Evolutionary conservation across 2,113 vertebrate species (phyloP), one percentile per base, ranked within the genome.

Genomic region (Pampusana beccarii): DNA sequence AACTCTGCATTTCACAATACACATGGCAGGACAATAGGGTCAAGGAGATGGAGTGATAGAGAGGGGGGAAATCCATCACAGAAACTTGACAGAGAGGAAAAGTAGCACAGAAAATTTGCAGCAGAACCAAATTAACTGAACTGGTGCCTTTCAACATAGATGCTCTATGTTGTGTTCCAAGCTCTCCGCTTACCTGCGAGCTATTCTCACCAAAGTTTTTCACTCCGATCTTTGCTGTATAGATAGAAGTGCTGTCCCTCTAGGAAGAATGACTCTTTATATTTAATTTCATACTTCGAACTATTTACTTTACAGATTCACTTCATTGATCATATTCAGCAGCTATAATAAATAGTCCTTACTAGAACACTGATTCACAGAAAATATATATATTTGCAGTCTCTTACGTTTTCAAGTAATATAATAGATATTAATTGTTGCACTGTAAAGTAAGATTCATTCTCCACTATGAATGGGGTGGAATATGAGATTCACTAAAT

Each of bases 391-490:
- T 51, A 25, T 38, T 18, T 79, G 19, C 31, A 75, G 36, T 54
- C 56, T 93, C 74, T 70, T 74, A 78, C 29, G 57, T 92, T 96
- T 93, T 93, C 73, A 75, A 94, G 77, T 81, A 92, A 91, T 84
- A 50, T 31, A 81, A 92, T 96, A 28, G 11, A 93, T 95, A 95
- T 94, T 93, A 94, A 93, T 96, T 92, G 40, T 91, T 95, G 44
- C 42, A 54, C n/a, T 74, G 40, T 62, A 90, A 94, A 93, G 34
- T 64, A 83, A 86, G 77, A 88, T 74, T 93, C 69, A 86, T 95
- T 94, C 34, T 69, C 91, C 58, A 46, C 15, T 81, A 10, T 70
- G 70, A 96, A 92, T 75, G 65, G 46, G 66, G 48, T 56, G 26
- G 80, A 83, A 89, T 79, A 88, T 80, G 65, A 81, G n/a, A 85